Percentiles rank a stretch among this genome's conserved stretches.
phyloP scores from a whole-genome alignment of 2,888 invertebrate genomes.

The Hemithea aestivaria region DNA sequence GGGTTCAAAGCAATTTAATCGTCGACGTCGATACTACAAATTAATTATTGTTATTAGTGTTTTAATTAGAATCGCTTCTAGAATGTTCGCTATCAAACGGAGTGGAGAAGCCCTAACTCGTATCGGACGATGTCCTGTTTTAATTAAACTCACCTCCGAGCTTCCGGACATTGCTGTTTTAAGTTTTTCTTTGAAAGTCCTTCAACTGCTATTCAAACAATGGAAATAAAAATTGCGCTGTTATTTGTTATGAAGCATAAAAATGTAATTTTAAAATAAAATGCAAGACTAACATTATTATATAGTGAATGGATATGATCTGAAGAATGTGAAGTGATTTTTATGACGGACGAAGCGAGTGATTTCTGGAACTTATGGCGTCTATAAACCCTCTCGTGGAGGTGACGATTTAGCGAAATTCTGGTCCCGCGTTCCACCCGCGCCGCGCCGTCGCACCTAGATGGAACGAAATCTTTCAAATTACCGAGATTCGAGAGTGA shows the following conservation, averaged over 20 bases:
- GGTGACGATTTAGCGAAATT: constrained; percentile 69
- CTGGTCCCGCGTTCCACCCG: constrained; percentile 34
- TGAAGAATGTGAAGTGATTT: constrained; percentile 55
- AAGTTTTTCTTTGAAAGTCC: constrained; percentile 32
- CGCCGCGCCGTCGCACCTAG: constrained; percentile 36
- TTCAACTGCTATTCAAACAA: constrained; percentile 32
- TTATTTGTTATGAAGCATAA: no score
- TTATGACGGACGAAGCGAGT: constrained; percentile 60
- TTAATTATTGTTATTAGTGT: constrained; percentile 54
- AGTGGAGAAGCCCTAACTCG: constrained; percentile 32
- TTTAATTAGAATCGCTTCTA: constrained; percentile 59
- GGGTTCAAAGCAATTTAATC: constrained; percentile 40
- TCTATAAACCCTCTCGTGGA: constrained; percentile 64
- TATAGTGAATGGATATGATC: no score
- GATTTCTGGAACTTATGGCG: constrained; percentile 66
- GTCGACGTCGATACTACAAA: constrained; percentile 51
- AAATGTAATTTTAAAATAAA: constrained; percentile 1
- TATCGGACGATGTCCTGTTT: constrained; percentile 49
- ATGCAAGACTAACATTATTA: not conserved
- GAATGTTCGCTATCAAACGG: constrained; percentile 18
- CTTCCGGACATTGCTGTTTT: constrained; percentile 31
- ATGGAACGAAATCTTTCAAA: constrained; percentile 58
- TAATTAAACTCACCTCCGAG: constrained; percentile 60
- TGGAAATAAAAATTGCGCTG: no score
- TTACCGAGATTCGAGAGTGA: constrained; percentile 62